Conservation (phyloP, 2,113 vertebrate species). For the Callionymus lyra region DNA sequence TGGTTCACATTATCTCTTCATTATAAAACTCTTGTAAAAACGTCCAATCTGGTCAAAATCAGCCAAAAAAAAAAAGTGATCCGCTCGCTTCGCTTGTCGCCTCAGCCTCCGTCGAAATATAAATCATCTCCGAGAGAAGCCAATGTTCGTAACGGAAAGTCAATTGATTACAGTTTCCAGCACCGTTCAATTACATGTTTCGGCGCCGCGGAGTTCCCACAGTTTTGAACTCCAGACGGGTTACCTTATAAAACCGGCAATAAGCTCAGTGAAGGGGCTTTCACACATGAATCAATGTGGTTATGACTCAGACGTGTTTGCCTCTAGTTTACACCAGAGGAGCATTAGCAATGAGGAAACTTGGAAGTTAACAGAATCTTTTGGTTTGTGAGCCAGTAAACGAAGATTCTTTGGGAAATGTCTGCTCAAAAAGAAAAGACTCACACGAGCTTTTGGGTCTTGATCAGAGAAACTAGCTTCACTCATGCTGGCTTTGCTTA, state of each 20-base stretch:
- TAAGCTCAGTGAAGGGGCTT: slow-evolving; percentile 21
- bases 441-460: too few relatives aligned
- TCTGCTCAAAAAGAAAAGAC: background rate
- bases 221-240: slow-evolving; percentile 17
- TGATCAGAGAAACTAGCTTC: too few relatives aligned
- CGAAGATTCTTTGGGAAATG: background rate
- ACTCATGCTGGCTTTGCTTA: too few relatives aligned
- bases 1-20: slow-evolving; percentile 60
- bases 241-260: slow-evolving; percentile 34
- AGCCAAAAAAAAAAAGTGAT: slow-evolving; percentile 36
- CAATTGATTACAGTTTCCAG: slow-evolving; percentile 54
- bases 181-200: slow-evolving; percentile 16
- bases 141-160: slow-evolving; percentile 51
- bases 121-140: slow-evolving; percentile 35
- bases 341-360: background rate
- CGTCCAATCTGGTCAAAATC: slow-evolving; percentile 20
- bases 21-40: slow-evolving; percentile 51
- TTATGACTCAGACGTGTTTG: slow-evolving; percentile 54
- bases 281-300: slow-evolving; percentile 45
- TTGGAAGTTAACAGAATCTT: background rate
- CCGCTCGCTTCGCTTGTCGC: slow-evolving; percentile 24
- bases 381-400: background rate
- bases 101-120: slow-evolving; percentile 38
- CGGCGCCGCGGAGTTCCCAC: slow-evolving; percentile 18
- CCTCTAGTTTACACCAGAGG: slow-evolving; percentile 21